Conservation (phyloP, 2,113 vertebrate species). For the Megalops atlanticus region DNA sequence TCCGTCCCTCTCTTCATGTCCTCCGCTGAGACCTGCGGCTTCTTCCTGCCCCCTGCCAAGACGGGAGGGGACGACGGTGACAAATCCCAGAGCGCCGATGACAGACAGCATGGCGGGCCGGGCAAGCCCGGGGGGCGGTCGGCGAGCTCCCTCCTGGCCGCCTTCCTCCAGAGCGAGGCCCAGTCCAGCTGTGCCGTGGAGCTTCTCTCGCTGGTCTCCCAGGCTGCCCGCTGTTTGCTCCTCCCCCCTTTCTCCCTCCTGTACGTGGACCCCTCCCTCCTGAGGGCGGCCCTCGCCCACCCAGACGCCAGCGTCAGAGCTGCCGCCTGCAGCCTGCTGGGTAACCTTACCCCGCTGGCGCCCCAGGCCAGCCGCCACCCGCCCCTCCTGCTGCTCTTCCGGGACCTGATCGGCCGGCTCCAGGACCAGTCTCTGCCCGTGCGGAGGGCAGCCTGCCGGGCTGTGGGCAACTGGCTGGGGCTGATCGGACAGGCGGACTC, state of each 20-base stretch:
- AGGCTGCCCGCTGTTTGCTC: slow-evolving; percentile 62
- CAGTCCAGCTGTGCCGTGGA: slow-evolving; percentile 67
- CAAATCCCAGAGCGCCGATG: slow-evolving; percentile 37
- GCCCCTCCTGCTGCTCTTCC: slow-evolving; percentile 51
- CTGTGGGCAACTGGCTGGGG: slow-evolving; percentile 68
- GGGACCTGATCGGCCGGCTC: slow-evolving; percentile 55
- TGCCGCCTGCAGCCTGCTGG: slow-evolving; percentile 78
- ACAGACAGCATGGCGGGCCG: not conserved
- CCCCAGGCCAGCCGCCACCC: not conserved
- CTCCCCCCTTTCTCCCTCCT: slow-evolving; percentile 53
- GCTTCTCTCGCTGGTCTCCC: slow-evolving; percentile 79
- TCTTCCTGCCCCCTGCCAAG: slow-evolving; percentile 55
- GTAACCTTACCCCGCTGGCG: slow-evolving; percentile 62
- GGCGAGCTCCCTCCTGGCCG: slow-evolving; percentile 63
- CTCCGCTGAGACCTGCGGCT: slow-evolving; percentile 46
- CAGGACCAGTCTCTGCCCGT: slow-evolving; percentile 55
- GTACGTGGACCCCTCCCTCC: slow-evolving; percentile 55
- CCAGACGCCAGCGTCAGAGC: slow-evolving; percentile 68
- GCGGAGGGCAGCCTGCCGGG: slow-evolving; percentile 58
- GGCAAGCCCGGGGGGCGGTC: slow-evolving; percentile 43
- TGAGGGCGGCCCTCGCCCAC: slow-evolving; percentile 69
- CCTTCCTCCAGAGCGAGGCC: slow-evolving; percentile 57
- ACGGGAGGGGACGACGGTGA: slow-evolving; percentile 39
- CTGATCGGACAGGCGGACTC: slow-evolving; percentile 38
- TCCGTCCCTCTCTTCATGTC: slow-evolving; percentile 67